These are phyloP conservation scores for Rhinogobio ventralis DNA, from an alignment of 2,797 vertebrate species.

Conservation along the genomic window DNA sequence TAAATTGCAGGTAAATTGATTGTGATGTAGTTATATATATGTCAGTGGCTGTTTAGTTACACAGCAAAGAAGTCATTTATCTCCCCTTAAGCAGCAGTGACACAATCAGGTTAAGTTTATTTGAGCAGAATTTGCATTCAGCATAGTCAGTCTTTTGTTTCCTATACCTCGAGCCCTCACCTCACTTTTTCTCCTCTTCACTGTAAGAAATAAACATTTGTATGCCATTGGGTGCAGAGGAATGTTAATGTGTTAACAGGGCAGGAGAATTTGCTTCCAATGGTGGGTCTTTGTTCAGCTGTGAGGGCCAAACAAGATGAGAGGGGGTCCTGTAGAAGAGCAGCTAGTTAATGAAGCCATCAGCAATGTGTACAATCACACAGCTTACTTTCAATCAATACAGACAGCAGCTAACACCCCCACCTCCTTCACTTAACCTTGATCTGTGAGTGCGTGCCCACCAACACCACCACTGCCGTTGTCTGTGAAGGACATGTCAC, in stretches of 20 bases:
- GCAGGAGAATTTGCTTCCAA: conserved; percentile 34
- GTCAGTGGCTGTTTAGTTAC: conserved; percentile 39
- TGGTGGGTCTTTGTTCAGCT: conserved; percentile 9
- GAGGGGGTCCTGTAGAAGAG: background rate
- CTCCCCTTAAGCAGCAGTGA: conserved; percentile 40
- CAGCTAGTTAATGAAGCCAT: conserved; percentile 46
- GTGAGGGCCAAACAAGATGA: conserved; percentile 21
- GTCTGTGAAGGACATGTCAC: conserved; percentile 29
- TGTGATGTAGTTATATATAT: conserved; percentile 25
- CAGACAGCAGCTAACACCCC: conserved; percentile 32
- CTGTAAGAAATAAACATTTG: conserved; percentile 28
- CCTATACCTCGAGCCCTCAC: background rate
- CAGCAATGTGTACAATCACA: conserved; percentile 33
- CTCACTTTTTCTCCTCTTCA: conserved; percentile 2
- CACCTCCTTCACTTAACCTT: conserved; percentile 53
- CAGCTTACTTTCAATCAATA: conserved; percentile 43
- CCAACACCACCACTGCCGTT: background rate
- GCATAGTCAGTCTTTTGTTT: conserved; percentile 31
- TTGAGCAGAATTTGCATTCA: conserved; percentile 41
- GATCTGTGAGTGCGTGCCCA: conserved; percentile 14
- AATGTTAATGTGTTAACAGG: conserved; percentile 43
- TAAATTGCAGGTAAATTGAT: conserved; percentile 38
- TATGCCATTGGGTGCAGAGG: conserved; percentile 7
- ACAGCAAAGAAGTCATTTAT: conserved; percentile 39
- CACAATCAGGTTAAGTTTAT: conserved; percentile 55